Base-by-base conservation (phyloP, 2,797 vertebrate species). In the Platalea minor region DNA sequence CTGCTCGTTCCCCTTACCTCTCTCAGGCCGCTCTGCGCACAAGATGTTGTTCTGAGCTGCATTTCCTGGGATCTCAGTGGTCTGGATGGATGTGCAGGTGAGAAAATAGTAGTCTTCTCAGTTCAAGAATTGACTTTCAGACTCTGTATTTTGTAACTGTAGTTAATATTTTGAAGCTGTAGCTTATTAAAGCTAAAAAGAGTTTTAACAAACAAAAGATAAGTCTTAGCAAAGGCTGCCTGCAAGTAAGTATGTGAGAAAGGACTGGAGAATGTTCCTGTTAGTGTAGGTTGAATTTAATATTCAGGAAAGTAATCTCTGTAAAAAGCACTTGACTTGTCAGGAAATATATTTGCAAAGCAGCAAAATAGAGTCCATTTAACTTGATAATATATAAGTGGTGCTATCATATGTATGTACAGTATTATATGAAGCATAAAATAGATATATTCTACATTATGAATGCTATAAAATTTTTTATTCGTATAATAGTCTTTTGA, bases 1-100 rank as follows among this genome's bases (percentile, higher is more conserved):
- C 19, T 0, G 0, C 24, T 50, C 6, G 0, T 56, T 43, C 5
- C 4, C 0, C 2, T 75, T 39, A 4, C 16, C 1, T 46, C 48
- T 23, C 9, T 53, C 29, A 43, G 14, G 19, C 2, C 7, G 8
- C 3, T 68, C 35, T 79, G 19, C 39, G 14, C 3, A 0, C 2
- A 7, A 41, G 26, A 10, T 83, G 14, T 11, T 85, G 11, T 6
- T 74, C 12, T 54, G 29, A 63, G 63, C 13, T 43, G 20, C 0
- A 0, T 56, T 80, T 60, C 33, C 15, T 39, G 25, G 63, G 9
- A 28, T 72, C 14, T 61, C 4, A 5, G 6, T 15, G 18, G 6
- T 56, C 50, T 41, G 31, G 31, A 17, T 33, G 43, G 20, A 17
- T 31, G 13, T 17, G 35, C 19, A 48, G 60, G 37, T 88, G 29